Evolutionary conservation across 2,888 invertebrate genomes (phyloP).

Genomic region (Ormia ochracea): DNA sequence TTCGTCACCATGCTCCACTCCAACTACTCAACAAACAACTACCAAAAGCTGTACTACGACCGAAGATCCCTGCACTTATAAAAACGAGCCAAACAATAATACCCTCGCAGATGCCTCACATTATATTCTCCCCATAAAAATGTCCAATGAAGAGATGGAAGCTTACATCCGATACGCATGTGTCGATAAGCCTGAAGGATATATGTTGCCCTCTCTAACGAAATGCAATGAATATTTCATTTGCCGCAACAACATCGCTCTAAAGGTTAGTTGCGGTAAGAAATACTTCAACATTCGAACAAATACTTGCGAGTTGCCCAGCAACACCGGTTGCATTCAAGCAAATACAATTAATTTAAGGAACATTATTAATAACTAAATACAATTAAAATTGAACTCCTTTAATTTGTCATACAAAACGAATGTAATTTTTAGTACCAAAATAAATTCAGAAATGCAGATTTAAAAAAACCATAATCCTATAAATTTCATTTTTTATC

Average conservation of each 20-base stretch:
- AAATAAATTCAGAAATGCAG: too few species aligned
- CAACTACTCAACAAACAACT: slow-evolving; percentile 20
- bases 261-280: slow-evolving; percentile 68
- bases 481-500: too few species aligned
- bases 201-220: slow-evolving; percentile 69
- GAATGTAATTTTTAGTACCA: too few species aligned
- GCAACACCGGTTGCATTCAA: slow-evolving; percentile 67
- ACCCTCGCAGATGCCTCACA: not conserved
- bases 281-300: slow-evolving; percentile 70
- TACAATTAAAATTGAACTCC: too few species aligned
- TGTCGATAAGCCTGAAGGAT: slow-evolving; percentile 69
- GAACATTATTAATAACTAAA: too few species aligned
- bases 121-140: slow-evolving; percentile 14
- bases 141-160: slow-evolving; percentile 54
- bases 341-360: not conserved
- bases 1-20: slow-evolving; percentile 17
- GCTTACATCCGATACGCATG: slow-evolving; percentile 67
- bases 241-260: slow-evolving; percentile 69
- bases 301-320: slow-evolving; percentile 71
- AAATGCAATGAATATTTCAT: slow-evolving; percentile 72
- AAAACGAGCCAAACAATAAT: not conserved
- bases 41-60: slow-evolving; percentile 25
- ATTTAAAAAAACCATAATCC: too few species aligned
- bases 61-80: slow-evolving; percentile 12
- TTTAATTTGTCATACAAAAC: too few species aligned